Evolutionary conservation across 2,113 vertebrate species (phyloP).

Genomic region (Onychostoma macrolepis): DNA sequence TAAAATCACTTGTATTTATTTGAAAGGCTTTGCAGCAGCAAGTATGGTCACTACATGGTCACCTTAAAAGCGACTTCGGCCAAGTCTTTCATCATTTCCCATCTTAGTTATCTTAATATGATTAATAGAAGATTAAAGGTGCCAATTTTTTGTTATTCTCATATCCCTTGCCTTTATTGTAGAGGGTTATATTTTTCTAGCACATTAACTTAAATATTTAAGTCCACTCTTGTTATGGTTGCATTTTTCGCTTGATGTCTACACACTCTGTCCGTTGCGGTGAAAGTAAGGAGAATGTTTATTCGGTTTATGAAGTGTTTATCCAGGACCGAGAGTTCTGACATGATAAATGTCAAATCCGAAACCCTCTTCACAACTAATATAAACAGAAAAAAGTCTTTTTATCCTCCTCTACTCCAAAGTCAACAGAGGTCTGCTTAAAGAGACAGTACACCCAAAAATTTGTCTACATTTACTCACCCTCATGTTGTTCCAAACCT

Average conservation of each 20-base stretch:
- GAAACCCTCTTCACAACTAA: conserved; percentile 14
- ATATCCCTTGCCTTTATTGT: background rate
- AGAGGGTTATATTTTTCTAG: background rate
- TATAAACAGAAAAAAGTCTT: conserved; percentile 13
- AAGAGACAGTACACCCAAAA: background rate
- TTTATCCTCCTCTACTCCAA: conserved; percentile 4
- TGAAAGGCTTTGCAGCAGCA: conserved; percentile 16
- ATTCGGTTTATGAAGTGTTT: conserved; percentile 20
- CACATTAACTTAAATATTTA: conserved; percentile 26
- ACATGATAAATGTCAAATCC: conserved; percentile 27
- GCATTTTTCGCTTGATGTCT: background rate
- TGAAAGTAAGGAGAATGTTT: conserved; percentile 24
- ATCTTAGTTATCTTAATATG: background rate
- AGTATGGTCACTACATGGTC: conserved; percentile 1
- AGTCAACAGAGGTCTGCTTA: conserved; percentile 17
- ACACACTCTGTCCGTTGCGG: background rate
- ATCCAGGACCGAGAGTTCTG: conserved; percentile 15
- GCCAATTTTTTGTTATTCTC: background rate
- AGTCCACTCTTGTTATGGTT: background rate
- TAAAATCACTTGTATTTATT: background rate
- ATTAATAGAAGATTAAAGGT: conserved; percentile 9
- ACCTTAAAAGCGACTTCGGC: background rate
- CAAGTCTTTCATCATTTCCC: background rate
- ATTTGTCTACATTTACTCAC: background rate
- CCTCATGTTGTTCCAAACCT: background rate